Evolutionary conservation across 1,140 invertebrate species (phyloP).

Genomic region (Drosophila mojavensis): DNA sequence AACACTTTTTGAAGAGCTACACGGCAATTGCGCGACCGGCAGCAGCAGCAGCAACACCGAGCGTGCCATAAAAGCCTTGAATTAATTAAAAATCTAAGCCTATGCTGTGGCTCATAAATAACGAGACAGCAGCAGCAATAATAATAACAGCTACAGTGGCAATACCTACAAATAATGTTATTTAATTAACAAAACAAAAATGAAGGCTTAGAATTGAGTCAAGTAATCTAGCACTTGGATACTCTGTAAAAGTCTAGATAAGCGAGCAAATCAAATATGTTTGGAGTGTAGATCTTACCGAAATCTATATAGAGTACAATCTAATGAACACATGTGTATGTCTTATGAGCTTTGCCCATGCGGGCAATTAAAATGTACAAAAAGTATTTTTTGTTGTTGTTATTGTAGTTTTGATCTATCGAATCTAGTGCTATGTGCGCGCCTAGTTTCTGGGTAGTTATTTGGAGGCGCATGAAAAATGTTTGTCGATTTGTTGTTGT

Average conservation of each 20-base stretch:
- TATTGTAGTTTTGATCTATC: constrained; percentile 14
- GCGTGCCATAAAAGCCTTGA: constrained; percentile 71
- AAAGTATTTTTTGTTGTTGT: not conserved
- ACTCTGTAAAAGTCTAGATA: constrained; percentile 1
- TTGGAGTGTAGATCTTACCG: too few relatives aligned
- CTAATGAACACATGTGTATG: not conserved
- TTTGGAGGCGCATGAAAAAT: constrained; percentile 37
- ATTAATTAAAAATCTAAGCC: constrained; percentile 82
- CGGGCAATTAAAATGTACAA: constrained; percentile 32
- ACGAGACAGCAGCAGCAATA: constrained; percentile 42
- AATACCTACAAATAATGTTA: constrained; percentile 44
- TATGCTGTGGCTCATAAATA: constrained; percentile 74
- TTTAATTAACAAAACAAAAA: constrained; percentile 33
- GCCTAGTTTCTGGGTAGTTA: constrained; percentile 17
- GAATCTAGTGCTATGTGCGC: constrained; percentile 23
- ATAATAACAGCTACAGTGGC: constrained; percentile 22
- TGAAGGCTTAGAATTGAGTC: too few relatives aligned
- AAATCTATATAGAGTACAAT: not conserved
- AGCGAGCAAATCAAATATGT: too few relatives aligned
- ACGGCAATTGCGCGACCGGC: constrained; percentile 29
- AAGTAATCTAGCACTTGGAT: not conserved
- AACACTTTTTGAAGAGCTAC: constrained; percentile 24
- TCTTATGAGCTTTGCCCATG: not conserved
- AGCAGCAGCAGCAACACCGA: constrained; percentile 21
- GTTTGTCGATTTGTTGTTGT: constrained; percentile 32